Percentiles rank a stretch among this genome's conserved stretches.
phyloP scores from a whole-genome alignment of 2,888 invertebrate species.

The Leptopterna dolabrata region DNA sequence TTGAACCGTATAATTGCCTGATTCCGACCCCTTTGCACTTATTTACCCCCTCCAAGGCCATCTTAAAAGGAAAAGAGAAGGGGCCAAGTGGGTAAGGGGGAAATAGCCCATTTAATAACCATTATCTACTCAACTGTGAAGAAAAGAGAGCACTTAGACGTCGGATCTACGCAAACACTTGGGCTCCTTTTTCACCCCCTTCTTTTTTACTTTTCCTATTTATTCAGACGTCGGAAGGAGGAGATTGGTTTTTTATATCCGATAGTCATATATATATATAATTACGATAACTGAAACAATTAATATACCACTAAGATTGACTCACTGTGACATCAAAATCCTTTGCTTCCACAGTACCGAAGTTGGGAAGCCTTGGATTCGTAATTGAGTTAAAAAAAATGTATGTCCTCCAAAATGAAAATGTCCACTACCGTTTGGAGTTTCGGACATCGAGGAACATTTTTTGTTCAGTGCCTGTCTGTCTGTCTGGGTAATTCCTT shows the following conservation, averaged over 20 bases:
- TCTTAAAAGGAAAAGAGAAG: background rate
- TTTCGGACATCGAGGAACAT: too few relatives aligned
- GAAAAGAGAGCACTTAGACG: conserved; percentile 2
- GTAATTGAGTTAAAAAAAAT: too few relatives aligned
- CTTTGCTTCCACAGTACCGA: too few relatives aligned
- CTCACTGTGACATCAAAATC: too few relatives aligned
- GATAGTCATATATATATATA: background rate
- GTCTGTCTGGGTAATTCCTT: too few relatives aligned
- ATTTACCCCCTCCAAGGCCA: background rate
- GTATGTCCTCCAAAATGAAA: too few relatives aligned
- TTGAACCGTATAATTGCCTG: conserved; percentile 1
- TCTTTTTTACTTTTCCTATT: background rate
- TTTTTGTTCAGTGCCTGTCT: too few relatives aligned
- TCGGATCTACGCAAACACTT: background rate
- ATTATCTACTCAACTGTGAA: conserved; percentile 7
- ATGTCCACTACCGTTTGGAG: too few relatives aligned
- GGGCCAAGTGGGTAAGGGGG: background rate
- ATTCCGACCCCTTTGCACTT: background rate
- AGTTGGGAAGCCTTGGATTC: too few relatives aligned
- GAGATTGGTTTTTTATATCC: background rate
- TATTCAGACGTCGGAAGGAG: background rate
- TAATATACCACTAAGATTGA: background rate
- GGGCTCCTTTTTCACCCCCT: background rate
- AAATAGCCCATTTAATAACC: conserved; percentile 11
- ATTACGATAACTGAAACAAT: background rate